A percentile compares a stretch with the other conserved stretches of the same genome.
Conservation (phyloP, 2,113 vertebrate genomes). For the Gallinago undulata region DNA sequence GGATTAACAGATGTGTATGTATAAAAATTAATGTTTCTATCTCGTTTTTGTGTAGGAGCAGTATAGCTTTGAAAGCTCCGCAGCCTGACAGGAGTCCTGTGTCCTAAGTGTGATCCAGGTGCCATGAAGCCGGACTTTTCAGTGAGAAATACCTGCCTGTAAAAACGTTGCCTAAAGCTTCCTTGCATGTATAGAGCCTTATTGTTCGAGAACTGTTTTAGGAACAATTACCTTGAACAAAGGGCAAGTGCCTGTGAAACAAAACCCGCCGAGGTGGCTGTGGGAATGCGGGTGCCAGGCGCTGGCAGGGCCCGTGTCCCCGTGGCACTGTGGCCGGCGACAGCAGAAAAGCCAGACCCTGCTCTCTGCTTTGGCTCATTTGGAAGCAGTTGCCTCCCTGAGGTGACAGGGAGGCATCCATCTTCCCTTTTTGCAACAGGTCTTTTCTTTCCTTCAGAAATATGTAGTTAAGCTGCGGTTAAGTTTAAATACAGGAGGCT, state of each 20-base stretch:
- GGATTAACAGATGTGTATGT: neutral
- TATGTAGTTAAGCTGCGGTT: neutral
- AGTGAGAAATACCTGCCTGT: neutral
- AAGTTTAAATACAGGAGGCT: neutral
- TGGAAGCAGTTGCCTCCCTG: neutral
- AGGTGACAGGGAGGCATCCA: neutral
- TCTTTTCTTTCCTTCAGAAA: neutral
- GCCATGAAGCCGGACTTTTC: neutral
- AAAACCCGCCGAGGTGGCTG: neutral
- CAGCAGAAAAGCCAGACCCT: no score
- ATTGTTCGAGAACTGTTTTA: neutral
- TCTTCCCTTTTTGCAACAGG: neutral
- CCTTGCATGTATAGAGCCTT: neutral
- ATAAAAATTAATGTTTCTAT: neutral
- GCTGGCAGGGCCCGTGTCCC: no score
- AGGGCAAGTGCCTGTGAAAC: neutral
- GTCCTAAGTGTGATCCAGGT: neutral
- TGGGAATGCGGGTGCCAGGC: no score
- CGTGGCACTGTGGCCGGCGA: no score
- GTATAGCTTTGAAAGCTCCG: neutral
- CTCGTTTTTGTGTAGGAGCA: neutral
- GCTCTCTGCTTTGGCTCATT: neutral
- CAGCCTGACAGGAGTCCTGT: neutral
- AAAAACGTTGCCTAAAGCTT: neutral
- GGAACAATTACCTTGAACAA: neutral